Conservation (phyloP, 2,797 vertebrate genomes). For the Scyliorhinus canicula region DNA sequence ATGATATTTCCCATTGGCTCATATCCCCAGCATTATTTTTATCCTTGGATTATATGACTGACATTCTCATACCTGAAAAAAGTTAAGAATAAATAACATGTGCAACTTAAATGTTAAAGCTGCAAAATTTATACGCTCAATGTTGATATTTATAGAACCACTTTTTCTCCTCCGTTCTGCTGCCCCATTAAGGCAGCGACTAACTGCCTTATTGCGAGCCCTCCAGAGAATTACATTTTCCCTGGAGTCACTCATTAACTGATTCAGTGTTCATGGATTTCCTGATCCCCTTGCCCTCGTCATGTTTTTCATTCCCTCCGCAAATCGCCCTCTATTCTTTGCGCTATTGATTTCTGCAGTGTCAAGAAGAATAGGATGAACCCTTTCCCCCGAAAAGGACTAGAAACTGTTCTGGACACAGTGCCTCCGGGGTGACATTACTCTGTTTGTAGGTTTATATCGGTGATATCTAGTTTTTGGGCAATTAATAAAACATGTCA, state of each 20-base stretch:
- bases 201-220: background rate
- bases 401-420: background rate
- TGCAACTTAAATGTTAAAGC: background rate
- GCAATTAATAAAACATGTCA: background rate
- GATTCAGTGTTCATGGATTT: background rate
- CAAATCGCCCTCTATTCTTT: background rate
- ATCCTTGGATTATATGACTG: background rate
- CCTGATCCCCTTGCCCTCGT: background rate
- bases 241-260: background rate
- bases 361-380: background rate
- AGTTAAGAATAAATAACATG: background rate
- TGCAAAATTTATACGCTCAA: background rate
- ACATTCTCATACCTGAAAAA: background rate
- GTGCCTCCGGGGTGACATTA: background rate
- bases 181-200: background rate
- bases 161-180: background rate
- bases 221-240: no score
- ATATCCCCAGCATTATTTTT: background rate
- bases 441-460: background rate
- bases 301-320: background rate
- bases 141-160: slow-evolving; percentile 13
- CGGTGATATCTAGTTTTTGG: background rate
- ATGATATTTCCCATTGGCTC: background rate
- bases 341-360: background rate
- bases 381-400: background rate